A percentile compares a stretch with the other conserved stretches of the same genome.
These are phyloP conservation scores for Lanius ludovicianus DNA, from an alignment of 2,113 vertebrate genomes.

Conservation along the genomic window DNA sequence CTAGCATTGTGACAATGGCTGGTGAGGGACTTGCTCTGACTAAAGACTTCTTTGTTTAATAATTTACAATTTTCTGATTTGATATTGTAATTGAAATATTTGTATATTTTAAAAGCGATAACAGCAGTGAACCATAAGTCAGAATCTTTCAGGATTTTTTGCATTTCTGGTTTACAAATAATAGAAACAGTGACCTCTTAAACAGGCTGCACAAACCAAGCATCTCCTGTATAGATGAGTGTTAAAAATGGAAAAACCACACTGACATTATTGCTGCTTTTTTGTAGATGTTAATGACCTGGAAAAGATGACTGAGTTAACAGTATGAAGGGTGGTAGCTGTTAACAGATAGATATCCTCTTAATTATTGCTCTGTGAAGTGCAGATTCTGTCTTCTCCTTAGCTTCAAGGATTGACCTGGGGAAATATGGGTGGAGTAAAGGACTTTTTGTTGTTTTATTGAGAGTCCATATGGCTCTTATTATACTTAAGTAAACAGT, in stretches of 20 bases:
- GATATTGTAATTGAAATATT: background rate
- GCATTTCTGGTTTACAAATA: background rate
- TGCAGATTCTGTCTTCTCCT: background rate
- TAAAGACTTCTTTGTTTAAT: background rate
- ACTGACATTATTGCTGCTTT: background rate
- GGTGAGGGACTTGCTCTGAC: background rate
- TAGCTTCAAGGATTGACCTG: background rate
- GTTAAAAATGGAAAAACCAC: background rate
- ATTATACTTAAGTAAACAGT: background rate
- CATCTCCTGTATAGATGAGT: background rate
- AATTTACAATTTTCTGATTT: background rate
- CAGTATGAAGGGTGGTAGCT: background rate
- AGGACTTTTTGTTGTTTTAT: background rate
- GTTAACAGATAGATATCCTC: background rate
- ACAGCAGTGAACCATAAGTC: background rate
- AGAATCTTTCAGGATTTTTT: background rate
- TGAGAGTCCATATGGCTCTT: background rate
- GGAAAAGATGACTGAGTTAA: background rate
- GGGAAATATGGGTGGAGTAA: background rate
- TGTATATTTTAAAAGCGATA: background rate
- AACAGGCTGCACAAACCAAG: background rate
- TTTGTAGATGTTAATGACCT: background rate
- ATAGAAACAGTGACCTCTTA: background rate
- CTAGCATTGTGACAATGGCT: background rate
- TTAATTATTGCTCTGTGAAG: background rate